phyloP scores from a whole-genome alignment of 2,888 invertebrate genomes.

The Invenusta paracnida region DNA sequence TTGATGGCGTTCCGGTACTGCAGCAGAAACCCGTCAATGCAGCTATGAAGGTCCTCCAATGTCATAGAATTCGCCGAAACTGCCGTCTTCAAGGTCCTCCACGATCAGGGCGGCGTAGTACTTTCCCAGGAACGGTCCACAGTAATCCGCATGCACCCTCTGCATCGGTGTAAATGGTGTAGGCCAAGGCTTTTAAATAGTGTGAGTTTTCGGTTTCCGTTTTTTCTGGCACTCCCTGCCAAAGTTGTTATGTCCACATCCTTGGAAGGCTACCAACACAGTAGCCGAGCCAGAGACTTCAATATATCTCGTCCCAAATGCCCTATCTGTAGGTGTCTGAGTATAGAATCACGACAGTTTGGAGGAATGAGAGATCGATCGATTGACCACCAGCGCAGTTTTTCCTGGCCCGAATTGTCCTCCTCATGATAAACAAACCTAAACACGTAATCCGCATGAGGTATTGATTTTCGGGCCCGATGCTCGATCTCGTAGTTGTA shows the following conservation, averaged over 20 bases:
- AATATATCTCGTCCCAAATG: constrained; percentile 11
- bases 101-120: not conserved
- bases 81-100: constrained; percentile 18
- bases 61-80: not conserved
- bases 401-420: not conserved
- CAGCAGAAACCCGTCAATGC: constrained; percentile 23
- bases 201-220: constrained; percentile 5
- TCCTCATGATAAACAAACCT: not conserved
- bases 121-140: constrained; percentile 20
- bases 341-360: not conserved
- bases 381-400: not conserved
- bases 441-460: not conserved
- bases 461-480: not conserved
- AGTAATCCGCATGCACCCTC: constrained; percentile 24
- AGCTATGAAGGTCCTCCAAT: not conserved
- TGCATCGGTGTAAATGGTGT: constrained; percentile 4
- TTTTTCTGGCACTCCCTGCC: not conserved
- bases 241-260: constrained; percentile 12
- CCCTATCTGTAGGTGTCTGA: not conserved
- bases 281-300: not conserved
- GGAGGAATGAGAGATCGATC: constrained; percentile 16
- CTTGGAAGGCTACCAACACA: constrained; percentile 12
- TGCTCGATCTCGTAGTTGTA: not conserved
- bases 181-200: constrained; percentile 28
- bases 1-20: constrained; percentile 30